Percentiles rank a stretch among this genome's conserved stretches.
Evolutionary conservation across 35 echinoderm and acorn worm species (phyloP).

Genomic region (Heliocidaris tuberculata): DNA sequence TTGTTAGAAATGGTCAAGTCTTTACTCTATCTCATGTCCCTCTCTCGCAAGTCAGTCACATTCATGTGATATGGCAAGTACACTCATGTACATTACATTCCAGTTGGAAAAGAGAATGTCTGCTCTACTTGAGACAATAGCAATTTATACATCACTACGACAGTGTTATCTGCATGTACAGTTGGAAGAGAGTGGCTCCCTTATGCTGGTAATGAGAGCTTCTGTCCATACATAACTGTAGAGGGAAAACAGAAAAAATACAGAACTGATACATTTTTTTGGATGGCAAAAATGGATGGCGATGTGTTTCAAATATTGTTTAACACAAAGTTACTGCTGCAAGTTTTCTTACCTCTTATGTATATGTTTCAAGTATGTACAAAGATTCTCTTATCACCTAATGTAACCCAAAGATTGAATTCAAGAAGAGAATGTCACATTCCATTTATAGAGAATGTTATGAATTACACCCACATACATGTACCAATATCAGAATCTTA

Average conservation of each 20-base stretch:
- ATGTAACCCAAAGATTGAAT: too few species aligned
- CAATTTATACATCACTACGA: background rate
- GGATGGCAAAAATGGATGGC: background rate
- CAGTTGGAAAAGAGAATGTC: slow-evolving; percentile 1
- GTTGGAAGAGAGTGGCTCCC: background rate
- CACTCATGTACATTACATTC: background rate
- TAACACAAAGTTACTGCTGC: too few species aligned
- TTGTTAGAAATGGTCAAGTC: background rate
- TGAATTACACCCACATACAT: too few species aligned
- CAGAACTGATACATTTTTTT: background rate
- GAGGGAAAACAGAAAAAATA: slow-evolving; percentile 21
- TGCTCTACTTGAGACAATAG: background rate
- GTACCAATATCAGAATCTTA: too few species aligned
- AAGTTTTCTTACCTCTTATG: too few species aligned
- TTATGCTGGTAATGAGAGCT: slow-evolving; percentile 91
- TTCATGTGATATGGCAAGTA: slow-evolving; percentile 3
- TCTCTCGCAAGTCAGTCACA: background rate
- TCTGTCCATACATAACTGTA: slow-evolving; percentile 87
- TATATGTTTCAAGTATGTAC: too few species aligned
- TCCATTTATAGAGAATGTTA: too few species aligned
- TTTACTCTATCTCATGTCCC: background rate
- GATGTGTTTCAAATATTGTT: background rate
- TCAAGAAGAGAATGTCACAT: too few species aligned
- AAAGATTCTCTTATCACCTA: too few species aligned
- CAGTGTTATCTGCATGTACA: background rate